Conservation (phyloP, 2,888 invertebrate species). For the Clepsis dumicolana region DNA sequence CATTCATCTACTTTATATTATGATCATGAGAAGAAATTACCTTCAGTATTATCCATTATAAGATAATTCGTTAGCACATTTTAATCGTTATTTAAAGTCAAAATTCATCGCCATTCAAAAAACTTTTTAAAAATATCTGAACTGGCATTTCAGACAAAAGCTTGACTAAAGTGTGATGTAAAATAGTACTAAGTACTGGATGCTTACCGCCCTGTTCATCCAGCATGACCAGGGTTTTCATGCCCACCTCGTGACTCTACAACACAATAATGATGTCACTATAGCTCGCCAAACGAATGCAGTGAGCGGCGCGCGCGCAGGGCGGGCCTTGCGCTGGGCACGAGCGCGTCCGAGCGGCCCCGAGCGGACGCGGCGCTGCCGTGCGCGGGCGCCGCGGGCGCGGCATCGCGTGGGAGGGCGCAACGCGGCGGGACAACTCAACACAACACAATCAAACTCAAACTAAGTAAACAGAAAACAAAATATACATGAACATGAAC, state of each 20-base stretch:
- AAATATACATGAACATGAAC: constrained; percentile 72
- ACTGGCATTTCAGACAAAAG: constrained; percentile 83
- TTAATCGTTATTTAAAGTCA: constrained; percentile 70
- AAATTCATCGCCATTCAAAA: constrained; percentile 75
- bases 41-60: constrained; percentile 76
- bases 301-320: constrained; percentile 59
- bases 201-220: constrained; percentile 99
- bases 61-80: constrained; percentile 78
- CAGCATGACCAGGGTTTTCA: constrained; percentile 99
- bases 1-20: constrained; percentile 71
- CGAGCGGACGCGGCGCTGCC: constrained; percentile 30
- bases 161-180: constrained; percentile 83
- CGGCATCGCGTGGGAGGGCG: constrained; percentile 51
- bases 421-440: constrained; percentile 68
- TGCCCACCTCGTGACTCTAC: constrained; percentile 99
- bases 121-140: constrained; percentile 75
- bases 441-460: constrained; percentile 76
- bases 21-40: constrained; percentile 79
- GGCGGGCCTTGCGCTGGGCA: constrained; percentile 51
- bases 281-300: constrained; percentile 84
- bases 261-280: constrained; percentile 89
- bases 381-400: constrained; percentile 35
- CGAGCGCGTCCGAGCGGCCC: constrained; percentile 31
- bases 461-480: constrained; percentile 77
- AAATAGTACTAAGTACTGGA: constrained; percentile 86